A percentile compares a stretch with the other conserved stretches of the same genome.
phyloP scores from a whole-genome alignment of 2,888 invertebrate species.

The Temnothorax unifasciatus region DNA sequence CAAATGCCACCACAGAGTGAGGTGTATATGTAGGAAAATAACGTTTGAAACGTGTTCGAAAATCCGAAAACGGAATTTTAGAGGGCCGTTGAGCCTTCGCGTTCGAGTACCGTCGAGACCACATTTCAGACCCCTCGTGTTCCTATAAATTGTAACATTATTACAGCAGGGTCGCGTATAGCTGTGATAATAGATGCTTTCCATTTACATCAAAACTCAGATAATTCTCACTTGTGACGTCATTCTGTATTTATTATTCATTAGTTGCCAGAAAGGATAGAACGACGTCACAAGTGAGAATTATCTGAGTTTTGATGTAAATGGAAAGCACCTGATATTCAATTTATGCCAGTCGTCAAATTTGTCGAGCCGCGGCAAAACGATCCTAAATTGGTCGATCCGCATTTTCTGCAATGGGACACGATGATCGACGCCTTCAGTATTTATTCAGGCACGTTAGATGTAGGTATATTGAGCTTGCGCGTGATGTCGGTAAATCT shows the following conservation, averaged over 20 bases:
- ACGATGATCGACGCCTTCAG: conserved; percentile 27
- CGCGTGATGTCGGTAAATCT: conserved; percentile 47
- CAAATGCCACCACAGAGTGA: too few relatives aligned
- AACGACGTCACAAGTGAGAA: too few relatives aligned
- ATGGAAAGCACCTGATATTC: too few relatives aligned
- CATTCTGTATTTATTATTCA: too few relatives aligned
- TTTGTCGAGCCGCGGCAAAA: neutral
- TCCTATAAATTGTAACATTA: neutral
- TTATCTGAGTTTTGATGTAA: too few relatives aligned
- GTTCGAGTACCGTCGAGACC: neutral
- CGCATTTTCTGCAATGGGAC: neutral
- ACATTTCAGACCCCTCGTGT: neutral
- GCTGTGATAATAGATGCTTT: conserved; percentile 1
- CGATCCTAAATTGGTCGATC: neutral
- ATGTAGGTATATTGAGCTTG: neutral
- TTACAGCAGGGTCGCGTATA: neutral
- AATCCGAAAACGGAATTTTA: neutral
- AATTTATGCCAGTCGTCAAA: neutral
- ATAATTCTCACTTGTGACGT: too few relatives aligned
- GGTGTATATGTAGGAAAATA: neutral
- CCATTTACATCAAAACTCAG: too few relatives aligned
- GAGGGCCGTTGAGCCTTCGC: neutral
- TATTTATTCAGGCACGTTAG: conserved; percentile 21
- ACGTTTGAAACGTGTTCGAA: conserved; percentile 13
- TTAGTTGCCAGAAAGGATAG: too few relatives aligned